Conservation (phyloP, 2,113 vertebrate species). For the Podarcis raffonei region DNA sequence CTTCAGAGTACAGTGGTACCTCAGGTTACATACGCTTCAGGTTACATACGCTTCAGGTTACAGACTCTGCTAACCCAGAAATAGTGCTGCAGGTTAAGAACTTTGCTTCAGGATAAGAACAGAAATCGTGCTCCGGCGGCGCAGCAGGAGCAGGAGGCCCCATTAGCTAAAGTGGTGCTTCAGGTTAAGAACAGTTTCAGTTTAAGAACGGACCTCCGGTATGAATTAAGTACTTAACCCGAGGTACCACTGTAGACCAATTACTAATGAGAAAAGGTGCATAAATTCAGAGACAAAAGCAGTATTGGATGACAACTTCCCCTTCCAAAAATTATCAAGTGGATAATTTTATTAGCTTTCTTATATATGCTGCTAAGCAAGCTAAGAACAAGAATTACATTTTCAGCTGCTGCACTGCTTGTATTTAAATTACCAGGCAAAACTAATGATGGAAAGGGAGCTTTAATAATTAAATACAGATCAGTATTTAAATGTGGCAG, state of each 20-base stretch:
- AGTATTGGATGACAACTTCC: background rate
- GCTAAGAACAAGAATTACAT: background rate
- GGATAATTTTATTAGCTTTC: background rate
- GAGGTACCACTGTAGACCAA: background rate
- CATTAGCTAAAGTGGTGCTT: too few relatives aligned
- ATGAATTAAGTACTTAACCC: too few relatives aligned
- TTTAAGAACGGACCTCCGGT: too few relatives aligned
- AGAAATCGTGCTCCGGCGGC: too few relatives aligned
- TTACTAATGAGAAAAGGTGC: background rate
- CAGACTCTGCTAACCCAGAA: too few relatives aligned
- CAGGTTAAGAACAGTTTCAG: too few relatives aligned
- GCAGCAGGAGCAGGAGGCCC: too few relatives aligned
- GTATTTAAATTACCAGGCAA: background rate
- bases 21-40: too few relatives aligned
- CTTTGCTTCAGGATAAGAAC: too few relatives aligned
- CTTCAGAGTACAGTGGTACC: background rate
- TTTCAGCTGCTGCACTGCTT: background rate
- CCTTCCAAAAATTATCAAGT: background rate
- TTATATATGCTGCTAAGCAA: fast-evolving
- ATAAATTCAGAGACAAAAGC: background rate
- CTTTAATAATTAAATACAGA: constrained; percentile 34
- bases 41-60: too few relatives aligned
- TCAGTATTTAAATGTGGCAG: background rate
- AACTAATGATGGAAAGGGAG: background rate
- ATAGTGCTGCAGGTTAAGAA: too few relatives aligned